These are phyloP conservation scores for Chaenocephalus aceratus DNA, from an alignment of 2,113 vertebrate species.

Conservation along the genomic window DNA sequence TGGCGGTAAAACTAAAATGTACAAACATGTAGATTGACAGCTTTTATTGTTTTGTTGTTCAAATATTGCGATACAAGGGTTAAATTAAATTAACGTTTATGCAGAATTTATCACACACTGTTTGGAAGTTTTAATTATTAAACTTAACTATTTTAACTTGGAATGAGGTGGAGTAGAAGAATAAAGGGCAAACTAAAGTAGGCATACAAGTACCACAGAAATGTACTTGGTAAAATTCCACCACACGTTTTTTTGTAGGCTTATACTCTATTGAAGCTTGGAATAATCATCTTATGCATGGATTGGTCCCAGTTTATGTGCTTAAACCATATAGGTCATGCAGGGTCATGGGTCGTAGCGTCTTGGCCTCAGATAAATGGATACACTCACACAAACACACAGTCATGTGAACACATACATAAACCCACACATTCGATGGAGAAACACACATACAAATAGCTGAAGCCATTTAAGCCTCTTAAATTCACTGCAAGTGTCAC, in stretches of 20 bases:
- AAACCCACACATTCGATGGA: no score
- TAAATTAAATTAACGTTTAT: background rate
- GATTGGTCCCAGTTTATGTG: background rate
- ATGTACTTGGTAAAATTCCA: background rate
- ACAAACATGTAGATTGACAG: no score
- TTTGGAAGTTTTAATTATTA: no score
- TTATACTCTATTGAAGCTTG: background rate
- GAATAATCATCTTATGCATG: slow-evolving; percentile 13
- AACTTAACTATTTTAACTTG: background rate
- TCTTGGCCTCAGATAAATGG: background rate
- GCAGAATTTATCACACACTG: background rate
- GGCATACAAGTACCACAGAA: background rate
- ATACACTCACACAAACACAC: background rate
- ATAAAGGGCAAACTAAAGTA: background rate
- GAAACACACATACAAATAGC: background rate
- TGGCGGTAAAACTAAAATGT: background rate
- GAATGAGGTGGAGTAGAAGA: background rate
- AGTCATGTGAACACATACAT: background rate
- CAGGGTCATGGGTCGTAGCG: slow-evolving; percentile 18
- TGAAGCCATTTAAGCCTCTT: background rate
- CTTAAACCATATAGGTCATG: slow-evolving; percentile 20
- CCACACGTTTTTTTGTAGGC: background rate
- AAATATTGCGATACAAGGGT: no score
- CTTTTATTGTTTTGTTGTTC: no score
- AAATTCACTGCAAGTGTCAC: background rate